phyloP scores from a whole-genome alignment of 2,113 vertebrate species.

The Gavia stellata region DNA sequence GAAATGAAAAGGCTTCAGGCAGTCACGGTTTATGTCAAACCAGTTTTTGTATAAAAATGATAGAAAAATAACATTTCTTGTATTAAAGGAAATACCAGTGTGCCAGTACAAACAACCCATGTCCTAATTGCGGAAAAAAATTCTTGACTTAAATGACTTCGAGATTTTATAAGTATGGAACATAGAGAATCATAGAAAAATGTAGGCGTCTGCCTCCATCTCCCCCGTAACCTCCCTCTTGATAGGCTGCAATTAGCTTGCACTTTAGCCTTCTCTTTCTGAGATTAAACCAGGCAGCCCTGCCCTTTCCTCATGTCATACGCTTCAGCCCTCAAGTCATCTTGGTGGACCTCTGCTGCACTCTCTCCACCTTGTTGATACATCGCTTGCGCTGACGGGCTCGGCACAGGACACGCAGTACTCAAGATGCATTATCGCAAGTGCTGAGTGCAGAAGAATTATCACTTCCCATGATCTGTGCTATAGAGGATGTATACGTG shows the following conservation, averaged over 20 bases:
- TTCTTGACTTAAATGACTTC: background rate
- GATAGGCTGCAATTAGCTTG: background rate
- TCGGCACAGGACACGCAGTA: fast-evolving
- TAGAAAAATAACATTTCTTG: background rate
- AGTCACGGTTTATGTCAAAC: background rate
- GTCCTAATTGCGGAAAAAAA: background rate
- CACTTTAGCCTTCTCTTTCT: background rate
- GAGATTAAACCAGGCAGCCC: background rate
- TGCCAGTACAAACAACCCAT: background rate
- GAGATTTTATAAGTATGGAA: background rate
- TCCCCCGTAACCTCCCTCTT: background rate
- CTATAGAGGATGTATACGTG: fast-evolving
- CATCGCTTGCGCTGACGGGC: fast-evolving
- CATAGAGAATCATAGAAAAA: background rate
- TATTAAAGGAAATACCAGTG: background rate
- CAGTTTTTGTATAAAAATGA: background rate
- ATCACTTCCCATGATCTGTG: background rate
- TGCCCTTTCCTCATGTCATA: background rate
- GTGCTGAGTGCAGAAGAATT: background rate
- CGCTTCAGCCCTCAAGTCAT: background rate
- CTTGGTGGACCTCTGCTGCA: background rate
- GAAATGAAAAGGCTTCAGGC: background rate
- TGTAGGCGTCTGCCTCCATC: background rate
- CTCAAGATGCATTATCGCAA: background rate
- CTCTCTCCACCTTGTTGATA: background rate